Conservation (phyloP, 1,140 invertebrate genomes). For the Drosophila neocordata region DNA sequence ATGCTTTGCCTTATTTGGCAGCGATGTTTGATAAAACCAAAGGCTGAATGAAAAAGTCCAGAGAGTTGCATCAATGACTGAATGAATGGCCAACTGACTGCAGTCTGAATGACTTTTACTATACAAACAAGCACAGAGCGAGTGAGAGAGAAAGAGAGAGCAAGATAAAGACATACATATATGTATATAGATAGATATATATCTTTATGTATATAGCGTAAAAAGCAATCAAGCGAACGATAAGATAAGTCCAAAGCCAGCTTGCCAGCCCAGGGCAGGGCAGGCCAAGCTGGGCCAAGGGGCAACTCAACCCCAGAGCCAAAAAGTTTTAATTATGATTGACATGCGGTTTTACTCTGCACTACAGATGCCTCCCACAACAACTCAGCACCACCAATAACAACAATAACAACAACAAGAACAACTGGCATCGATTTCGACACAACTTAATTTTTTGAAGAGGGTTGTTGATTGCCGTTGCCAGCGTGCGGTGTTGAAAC, state of each 20-base stretch:
- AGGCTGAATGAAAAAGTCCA: constrained; percentile 41
- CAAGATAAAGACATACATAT: too few species aligned
- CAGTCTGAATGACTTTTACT: constrained; percentile 17
- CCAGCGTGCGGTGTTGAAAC: constrained; percentile 60
- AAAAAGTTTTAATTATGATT: constrained; percentile 78
- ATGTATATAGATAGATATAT: neutral
- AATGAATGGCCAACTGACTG: constrained; percentile 30
- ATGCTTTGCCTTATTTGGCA: constrained; percentile 58
- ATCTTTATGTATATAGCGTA: constrained; percentile 40
- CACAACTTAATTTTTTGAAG: constrained; percentile 78
- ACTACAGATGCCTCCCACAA: constrained; percentile 16
- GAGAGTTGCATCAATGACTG: constrained; percentile 54
- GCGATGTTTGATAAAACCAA: constrained; percentile 45
- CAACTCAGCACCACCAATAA: neutral
- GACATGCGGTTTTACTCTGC: constrained; percentile 65
- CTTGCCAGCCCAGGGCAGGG: neutral
- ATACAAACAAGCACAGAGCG: neutral
- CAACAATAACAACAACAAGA: neutral
- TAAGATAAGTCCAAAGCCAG: constrained; percentile 65
- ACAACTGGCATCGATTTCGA: constrained; percentile 72
- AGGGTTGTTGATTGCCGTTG: constrained; percentile 70
- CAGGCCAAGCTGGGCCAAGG: neutral
- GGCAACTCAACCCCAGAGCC: constrained; percentile 8
- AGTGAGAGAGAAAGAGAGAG: neutral
- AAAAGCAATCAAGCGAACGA: constrained; percentile 71